Evolutionary conservation across 1,140 invertebrate species (phyloP).

Genomic region (Bombus waltoni): DNA sequence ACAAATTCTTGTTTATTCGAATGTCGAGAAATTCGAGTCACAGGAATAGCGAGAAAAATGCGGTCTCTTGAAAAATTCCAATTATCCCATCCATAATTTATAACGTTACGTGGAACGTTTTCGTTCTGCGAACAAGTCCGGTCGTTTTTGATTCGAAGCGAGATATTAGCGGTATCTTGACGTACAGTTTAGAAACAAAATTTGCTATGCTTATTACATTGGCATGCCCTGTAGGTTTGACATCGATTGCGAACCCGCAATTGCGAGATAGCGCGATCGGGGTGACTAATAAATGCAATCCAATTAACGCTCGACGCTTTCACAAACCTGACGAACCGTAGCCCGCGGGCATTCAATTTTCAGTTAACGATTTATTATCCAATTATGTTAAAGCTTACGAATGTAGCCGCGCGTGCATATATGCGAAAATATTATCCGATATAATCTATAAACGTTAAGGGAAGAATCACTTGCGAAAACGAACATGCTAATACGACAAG

Average conservation of each 20-base stretch:
- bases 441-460: background rate
- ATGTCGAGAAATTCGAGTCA: background rate
- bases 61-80: too few species aligned
- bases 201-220: background rate
- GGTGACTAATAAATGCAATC: slow-evolving; percentile 29
- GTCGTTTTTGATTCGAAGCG: background rate
- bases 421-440: too few species aligned
- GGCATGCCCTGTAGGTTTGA: background rate
- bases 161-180: background rate
- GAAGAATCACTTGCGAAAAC: background rate
- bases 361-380: slow-evolving; percentile 7
- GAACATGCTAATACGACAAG: background rate
- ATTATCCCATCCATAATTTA: background rate
- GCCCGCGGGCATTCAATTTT: slow-evolving; percentile 8
- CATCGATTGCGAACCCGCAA: slow-evolving; percentile 12
- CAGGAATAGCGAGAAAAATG: background rate
- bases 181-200: background rate
- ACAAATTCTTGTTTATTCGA: background rate
- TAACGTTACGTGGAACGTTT: background rate
- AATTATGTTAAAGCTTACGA: background rate
- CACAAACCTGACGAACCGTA: slow-evolving; percentile 2
- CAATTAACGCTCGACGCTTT: slow-evolving; percentile 23
- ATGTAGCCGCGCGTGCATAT: background rate
- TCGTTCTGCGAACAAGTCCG: background rate
- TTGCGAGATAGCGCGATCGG: slow-evolving; percentile 24